These are phyloP conservation scores for Zaprionus ornatus DNA, from an alignment of 1,140 invertebrate species.

Conservation along the genomic window DNA sequence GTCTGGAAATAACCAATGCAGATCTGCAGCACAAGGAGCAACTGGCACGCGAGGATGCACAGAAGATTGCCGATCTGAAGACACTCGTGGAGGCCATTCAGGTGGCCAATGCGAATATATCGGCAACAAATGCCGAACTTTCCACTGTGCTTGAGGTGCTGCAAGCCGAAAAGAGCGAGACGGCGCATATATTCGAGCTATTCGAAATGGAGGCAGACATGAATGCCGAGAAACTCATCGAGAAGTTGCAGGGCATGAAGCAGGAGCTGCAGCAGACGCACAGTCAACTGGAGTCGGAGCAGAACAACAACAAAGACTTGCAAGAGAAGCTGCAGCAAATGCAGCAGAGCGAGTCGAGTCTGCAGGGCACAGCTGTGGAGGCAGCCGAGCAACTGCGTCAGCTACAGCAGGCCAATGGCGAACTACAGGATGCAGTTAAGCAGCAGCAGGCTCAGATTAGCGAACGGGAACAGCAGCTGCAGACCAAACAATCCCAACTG, in stretches of 20 bases:
- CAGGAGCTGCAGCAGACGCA: conserved; percentile 63
- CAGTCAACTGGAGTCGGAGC: conserved; percentile 34
- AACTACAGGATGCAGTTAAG: conserved; percentile 41
- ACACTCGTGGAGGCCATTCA: conserved; percentile 67
- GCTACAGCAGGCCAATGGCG: conserved; percentile 46
- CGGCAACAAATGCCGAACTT: conserved; percentile 69
- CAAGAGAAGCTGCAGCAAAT: conserved; percentile 26
- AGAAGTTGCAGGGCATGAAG: conserved; percentile 69
- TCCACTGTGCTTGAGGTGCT: conserved; percentile 69
- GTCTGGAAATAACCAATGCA: conserved; percentile 60
- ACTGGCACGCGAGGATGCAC: conserved; percentile 62
- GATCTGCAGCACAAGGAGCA: conserved; percentile 69
- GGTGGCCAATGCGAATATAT: conserved; percentile 72
- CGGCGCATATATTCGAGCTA: conserved; percentile 76
- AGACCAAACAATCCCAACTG: neutral
- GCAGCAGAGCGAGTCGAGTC: conserved; percentile 27
- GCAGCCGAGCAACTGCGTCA: conserved; percentile 45
- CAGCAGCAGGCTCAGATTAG: conserved; percentile 27
- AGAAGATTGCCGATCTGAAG: conserved; percentile 70
- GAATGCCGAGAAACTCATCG: conserved; percentile 65
- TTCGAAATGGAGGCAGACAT: conserved; percentile 80
- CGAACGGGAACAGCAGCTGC: conserved; percentile 10
- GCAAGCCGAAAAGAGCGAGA: conserved; percentile 74
- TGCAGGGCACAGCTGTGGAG: conserved; percentile 37
- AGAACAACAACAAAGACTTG: conserved; percentile 17